Evolutionary conservation across 2,797 vertebrate species (phyloP).

Genomic region (Ispidina lecontei): DNA sequence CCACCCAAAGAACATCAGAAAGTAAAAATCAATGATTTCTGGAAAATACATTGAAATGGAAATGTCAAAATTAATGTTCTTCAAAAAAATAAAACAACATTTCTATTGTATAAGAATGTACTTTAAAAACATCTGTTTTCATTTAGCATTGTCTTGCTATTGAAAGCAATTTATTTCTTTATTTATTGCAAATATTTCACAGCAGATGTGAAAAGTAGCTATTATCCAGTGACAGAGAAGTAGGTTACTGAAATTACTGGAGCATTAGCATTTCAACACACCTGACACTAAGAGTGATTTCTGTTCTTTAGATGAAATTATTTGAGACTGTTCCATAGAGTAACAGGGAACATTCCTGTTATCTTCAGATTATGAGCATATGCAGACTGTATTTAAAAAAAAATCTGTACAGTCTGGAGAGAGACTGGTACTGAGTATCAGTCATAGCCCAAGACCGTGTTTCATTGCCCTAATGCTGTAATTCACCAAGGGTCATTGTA

Average conservation of each 20-base stretch:
- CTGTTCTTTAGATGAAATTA: not conserved
- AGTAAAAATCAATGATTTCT: not conserved
- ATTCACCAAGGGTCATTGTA: not conserved
- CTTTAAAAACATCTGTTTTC: not conserved
- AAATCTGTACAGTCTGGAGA: not conserved
- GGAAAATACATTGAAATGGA: not conserved
- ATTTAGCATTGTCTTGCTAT: not conserved
- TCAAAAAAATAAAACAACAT: not conserved
- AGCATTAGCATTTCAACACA: not conserved
- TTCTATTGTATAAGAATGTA: not conserved
- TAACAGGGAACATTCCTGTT: not conserved
- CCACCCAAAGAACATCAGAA: not conserved
- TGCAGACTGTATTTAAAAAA: not conserved
- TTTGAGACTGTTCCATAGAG: not conserved
- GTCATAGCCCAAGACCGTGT: not conserved
- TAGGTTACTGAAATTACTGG: constrained; percentile 12
- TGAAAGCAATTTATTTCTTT: no score
- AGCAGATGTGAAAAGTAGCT: not conserved
- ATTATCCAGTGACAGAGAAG: not conserved
- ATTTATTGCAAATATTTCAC: no score
- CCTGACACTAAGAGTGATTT: not conserved
- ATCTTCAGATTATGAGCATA: not conserved
- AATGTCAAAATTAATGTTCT: not conserved
- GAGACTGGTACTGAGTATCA: not conserved
- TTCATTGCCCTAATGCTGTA: not conserved